Conservation (phyloP, 2,888 invertebrate species). For the Drosophila siamana region DNA sequence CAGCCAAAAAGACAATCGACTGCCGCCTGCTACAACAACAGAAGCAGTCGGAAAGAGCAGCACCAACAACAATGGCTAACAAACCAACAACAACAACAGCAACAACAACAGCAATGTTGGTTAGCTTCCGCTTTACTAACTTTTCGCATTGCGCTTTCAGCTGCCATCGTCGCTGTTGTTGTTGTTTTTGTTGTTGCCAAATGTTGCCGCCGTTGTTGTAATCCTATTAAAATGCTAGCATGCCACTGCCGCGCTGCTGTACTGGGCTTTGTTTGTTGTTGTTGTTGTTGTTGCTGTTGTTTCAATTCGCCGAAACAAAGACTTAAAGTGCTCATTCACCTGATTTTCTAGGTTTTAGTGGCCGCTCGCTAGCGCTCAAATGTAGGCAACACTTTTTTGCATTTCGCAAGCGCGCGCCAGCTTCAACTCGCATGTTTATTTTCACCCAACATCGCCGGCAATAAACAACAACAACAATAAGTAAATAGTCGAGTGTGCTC, state of each 20-base stretch:
- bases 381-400: slow-evolving; percentile 55
- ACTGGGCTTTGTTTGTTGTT: slow-evolving; percentile 58
- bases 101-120: slow-evolving; percentile 39
- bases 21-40: slow-evolving; percentile 23
- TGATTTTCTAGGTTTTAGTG: slow-evolving; percentile 71
- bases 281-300: slow-evolving; percentile 76
- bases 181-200: slow-evolving; percentile 50
- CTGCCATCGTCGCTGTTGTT: slow-evolving; percentile 14
- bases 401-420: slow-evolving; percentile 30
- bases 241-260: slow-evolving; percentile 40
- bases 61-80: slow-evolving; percentile 52
- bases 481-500: neutral
- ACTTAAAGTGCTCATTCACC: slow-evolving; percentile 80
- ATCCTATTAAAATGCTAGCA: slow-evolving; percentile 63
- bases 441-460: slow-evolving; percentile 50
- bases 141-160: slow-evolving; percentile 70
- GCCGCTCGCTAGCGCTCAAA: slow-evolving; percentile 40
- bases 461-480: slow-evolving; percentile 17
- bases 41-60: slow-evolving; percentile 32
- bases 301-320: slow-evolving; percentile 79
- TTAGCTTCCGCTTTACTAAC: slow-evolving; percentile 73
- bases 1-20: slow-evolving; percentile 51
- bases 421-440: slow-evolving; percentile 67
- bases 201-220: slow-evolving; percentile 61
- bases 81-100: slow-evolving; percentile 38